Evolutionary conservation across 2,888 invertebrate genomes (phyloP).

Genomic region (Trisateles emortualis): DNA sequence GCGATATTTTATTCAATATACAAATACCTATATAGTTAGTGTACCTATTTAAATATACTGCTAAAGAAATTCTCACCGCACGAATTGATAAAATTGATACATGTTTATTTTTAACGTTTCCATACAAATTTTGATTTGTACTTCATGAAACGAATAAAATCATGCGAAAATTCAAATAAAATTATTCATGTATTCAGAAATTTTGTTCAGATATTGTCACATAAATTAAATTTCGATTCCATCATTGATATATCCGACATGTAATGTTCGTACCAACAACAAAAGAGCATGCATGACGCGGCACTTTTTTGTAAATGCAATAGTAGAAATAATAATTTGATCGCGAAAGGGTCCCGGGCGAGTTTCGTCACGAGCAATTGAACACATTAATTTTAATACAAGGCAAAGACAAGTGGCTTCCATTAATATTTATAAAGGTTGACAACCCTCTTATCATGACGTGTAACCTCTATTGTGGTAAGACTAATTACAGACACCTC

Average conservation of each 20-base stretch:
- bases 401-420: constrained; percentile 66
- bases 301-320: neutral
- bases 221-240: neutral
- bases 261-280: neutral
- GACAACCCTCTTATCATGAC: constrained; percentile 48
- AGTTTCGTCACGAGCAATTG: constrained; percentile 65
- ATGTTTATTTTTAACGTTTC: too few relatives aligned
- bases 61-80: too few relatives aligned
- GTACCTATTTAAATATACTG: too few relatives aligned
- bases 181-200: too few relatives aligned
- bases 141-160: too few relatives aligned
- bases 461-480: constrained; percentile 40
- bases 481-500: constrained; percentile 43
- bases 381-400: constrained; percentile 79
- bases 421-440: constrained; percentile 77
- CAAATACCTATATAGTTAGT: too few relatives aligned
- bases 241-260: neutral
- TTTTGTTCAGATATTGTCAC: neutral
- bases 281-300: neutral
- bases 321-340: constrained; percentile 1
- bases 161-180: too few relatives aligned
- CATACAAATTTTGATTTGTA: too few relatives aligned
- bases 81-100: too few relatives aligned
- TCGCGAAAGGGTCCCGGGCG: constrained; percentile 51
- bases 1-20: too few relatives aligned